Evolutionary conservation across 2,888 invertebrate genomes (phyloP).

Genomic region (Pemphredon lugubris): DNA sequence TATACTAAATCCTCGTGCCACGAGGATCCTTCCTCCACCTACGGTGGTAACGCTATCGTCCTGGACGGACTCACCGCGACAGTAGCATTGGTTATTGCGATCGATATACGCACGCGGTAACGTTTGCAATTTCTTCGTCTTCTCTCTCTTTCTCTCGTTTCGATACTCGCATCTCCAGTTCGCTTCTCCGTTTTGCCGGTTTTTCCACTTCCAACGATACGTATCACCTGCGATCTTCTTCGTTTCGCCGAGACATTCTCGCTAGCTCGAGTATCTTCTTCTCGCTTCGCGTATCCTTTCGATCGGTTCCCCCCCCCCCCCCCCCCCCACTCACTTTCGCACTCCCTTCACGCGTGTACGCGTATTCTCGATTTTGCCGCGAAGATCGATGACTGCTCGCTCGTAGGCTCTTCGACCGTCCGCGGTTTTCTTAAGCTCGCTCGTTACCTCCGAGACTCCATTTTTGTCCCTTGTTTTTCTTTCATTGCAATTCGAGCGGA

Average conservation of each 20-base stretch:
- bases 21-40: slow-evolving; percentile 36
- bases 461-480: background rate
- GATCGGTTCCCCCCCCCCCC: slow-evolving; percentile 30
- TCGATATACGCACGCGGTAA: slow-evolving; percentile 47
- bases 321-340: no score
- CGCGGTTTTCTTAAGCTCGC: slow-evolving; percentile 2
- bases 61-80: slow-evolving; percentile 44
- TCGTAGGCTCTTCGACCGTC: slow-evolving; percentile 1
- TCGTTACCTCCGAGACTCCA: background rate
- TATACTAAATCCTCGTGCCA: slow-evolving; percentile 37
- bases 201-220: slow-evolving; percentile 33
- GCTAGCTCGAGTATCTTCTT: slow-evolving; percentile 14
- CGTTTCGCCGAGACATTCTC: slow-evolving; percentile 25
- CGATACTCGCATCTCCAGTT: background rate
- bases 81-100: slow-evolving; percentile 54
- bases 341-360: slow-evolving; percentile 2
- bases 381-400: slow-evolving; percentile 32
- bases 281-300: slow-evolving; percentile 27
- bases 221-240: slow-evolving; percentile 29
- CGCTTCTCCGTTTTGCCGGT: background rate
- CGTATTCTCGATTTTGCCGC: slow-evolving; percentile 19
- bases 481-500: no score
- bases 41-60: no score
- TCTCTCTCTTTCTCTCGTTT: no score
- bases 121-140: slow-evolving; percentile 42